A percentile compares a stretch with the other conserved stretches of the same genome.
These are phyloP conservation scores for Scophthalmus maximus DNA, from an alignment of 2,113 vertebrate species.

Conservation along the genomic window DNA sequence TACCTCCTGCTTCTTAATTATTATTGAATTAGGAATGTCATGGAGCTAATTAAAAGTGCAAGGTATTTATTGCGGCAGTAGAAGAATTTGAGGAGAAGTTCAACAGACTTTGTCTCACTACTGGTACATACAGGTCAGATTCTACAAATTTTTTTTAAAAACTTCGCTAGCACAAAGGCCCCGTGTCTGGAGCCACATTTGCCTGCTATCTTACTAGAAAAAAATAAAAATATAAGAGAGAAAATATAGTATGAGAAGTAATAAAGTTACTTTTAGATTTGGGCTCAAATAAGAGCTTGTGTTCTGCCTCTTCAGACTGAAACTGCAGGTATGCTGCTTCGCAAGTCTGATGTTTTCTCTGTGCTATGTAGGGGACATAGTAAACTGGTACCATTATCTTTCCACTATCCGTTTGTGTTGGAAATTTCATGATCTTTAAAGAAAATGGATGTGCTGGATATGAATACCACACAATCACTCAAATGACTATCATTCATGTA, in stretches of 20 bases:
- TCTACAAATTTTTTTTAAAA: neutral
- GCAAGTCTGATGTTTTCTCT: neutral
- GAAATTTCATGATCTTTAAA: neutral
- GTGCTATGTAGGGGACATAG: neutral
- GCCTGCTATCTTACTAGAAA: neutral
- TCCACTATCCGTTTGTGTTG: neutral
- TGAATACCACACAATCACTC: neutral
- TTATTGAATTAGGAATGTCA: slow-evolving; percentile 78
- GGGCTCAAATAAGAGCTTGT: neutral
- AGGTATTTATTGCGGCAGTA: slow-evolving; percentile 61
- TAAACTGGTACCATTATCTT: neutral
- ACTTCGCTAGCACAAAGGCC: neutral
- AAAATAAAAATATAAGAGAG: neutral
- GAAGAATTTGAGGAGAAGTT: slow-evolving; percentile 29
- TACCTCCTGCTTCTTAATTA: slow-evolving; percentile 74
- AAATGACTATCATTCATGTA: neutral
- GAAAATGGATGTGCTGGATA: too few relatives aligned
- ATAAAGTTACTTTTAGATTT: neutral
- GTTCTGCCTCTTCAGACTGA: neutral
- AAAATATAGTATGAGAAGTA: neutral
- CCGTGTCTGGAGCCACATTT: neutral
- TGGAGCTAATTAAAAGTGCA: slow-evolving; percentile 75
- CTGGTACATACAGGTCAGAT: neutral
- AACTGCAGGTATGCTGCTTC: neutral
- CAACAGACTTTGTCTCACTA: neutral